Evolutionary conservation across 2,113 vertebrate genomes (phyloP), one percentile per base, ranked within the genome.

Genomic region (Cettia cetti): DNA sequence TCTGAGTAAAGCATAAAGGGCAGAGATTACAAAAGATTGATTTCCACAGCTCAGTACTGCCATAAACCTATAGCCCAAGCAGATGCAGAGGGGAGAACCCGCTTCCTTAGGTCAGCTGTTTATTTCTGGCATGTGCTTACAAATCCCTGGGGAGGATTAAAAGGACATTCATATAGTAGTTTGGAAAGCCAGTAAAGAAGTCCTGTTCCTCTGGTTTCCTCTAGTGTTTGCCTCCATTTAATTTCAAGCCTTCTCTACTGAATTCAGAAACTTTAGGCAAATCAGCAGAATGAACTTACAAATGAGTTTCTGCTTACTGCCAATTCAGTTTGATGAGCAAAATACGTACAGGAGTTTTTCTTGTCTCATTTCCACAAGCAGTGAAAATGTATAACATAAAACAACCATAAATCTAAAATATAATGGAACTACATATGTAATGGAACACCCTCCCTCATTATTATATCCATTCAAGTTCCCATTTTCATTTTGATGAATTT

Each of bases 1-100:
- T 96, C 89, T 77, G 83, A 96, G 94, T 85, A 95, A 97, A 97
- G 89, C 80, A 95, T 77, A 97, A 96, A 97, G 90, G 86, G 83
- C 95, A 96, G 56, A 97, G 96, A 97, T 97, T 97, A 95, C 84
- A 94, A 94, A 95, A 97, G 95, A 97, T 96, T 97, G 97, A 98
- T 97, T 97, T 97, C 93, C 88, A 86, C 90, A 96, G 81, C 95
- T 95, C 40, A 1, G 96, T 96, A 93, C 85, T 95, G 91, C 90
- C 74, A 97, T 95, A 96, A 97, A 97, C 93, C 82, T 93, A 94
- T 96, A 96, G 92, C 94, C 82, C 77, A 88, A 82, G 74, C 76
- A 96, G 85, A 93, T 94, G 95, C 76, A 92, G 69, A 59, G 56
- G 85, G 82, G 82, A 96, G 45, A 92, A 89, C 79, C 94, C 70